phyloP scores from a whole-genome alignment of 53 echinoderm and acorn worm genomes.

The Apostichopus leukothele region DNA sequence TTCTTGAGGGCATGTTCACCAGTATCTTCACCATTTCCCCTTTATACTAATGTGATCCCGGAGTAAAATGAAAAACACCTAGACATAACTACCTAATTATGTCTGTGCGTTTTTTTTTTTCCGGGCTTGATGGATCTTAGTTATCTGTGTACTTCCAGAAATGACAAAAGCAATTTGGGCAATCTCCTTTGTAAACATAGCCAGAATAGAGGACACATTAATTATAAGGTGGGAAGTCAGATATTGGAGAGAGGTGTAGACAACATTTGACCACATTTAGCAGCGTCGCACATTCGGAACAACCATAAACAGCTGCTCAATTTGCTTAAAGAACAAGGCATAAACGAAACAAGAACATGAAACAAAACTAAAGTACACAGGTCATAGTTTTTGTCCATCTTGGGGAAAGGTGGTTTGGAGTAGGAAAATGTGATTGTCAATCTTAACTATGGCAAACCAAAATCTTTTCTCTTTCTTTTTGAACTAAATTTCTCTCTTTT shows the following conservation, averaged over 20 bases:
- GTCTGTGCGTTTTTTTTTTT: neutral
- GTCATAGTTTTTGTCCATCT: too few relatives aligned
- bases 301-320: too few relatives aligned
- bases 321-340: too few relatives aligned
- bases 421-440: too few relatives aligned
- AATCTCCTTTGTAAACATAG: neutral
- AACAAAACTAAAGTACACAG: too few relatives aligned
- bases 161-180: neutral
- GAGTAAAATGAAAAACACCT: neutral
- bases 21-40: neutral
- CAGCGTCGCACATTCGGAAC: too few relatives aligned
- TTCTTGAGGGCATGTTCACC: neutral
- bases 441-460: too few relatives aligned
- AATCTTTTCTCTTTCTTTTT: too few relatives aligned
- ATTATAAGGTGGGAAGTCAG: neutral
- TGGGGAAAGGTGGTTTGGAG: too few relatives aligned
- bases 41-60: neutral
- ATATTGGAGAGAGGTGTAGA: neutral
- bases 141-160: neutral
- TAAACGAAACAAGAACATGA: too few relatives aligned
- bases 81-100: neutral
- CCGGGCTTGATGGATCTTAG: neutral
- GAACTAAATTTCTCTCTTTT: too few relatives aligned
- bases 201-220: constrained; percentile 1
- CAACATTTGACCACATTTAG: too few relatives aligned